Evolutionary conservation across 2,113 vertebrate species (phyloP).

Genomic region (Varanus komodoensis): DNA sequence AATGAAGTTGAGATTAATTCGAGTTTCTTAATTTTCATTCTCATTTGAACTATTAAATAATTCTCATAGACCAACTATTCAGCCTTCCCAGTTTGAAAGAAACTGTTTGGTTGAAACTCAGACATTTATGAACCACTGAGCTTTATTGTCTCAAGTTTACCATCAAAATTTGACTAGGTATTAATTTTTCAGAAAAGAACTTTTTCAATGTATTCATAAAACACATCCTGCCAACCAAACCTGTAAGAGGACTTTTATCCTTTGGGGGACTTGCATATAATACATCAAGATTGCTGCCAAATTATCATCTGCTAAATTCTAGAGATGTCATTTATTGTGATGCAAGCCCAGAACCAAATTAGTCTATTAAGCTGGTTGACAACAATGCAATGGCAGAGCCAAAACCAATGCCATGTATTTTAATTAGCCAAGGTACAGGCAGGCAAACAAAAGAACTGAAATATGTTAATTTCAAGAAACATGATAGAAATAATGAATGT

Average conservation of each 20-base stretch:
- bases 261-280: conserved; percentile 19
- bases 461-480: not conserved
- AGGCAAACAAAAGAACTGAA: conserved; percentile 2
- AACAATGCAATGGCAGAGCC: not conserved
- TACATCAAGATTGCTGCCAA: not conserved
- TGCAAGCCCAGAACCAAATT: conserved; percentile 29
- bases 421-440: not conserved
- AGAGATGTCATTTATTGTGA: conserved; percentile 30
- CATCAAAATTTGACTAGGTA: not conserved
- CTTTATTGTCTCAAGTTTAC: conserved; percentile 31
- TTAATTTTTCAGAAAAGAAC: conserved; percentile 16
- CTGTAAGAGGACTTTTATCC: conserved; percentile 24
- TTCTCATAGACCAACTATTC: not conserved
- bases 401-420: not conserved
- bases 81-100: not conserved
- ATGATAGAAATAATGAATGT: not conserved
- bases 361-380: not conserved
- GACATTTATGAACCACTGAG: not conserved
- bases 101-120: not conserved
- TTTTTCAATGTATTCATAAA: conserved; percentile 6
- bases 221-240: not conserved
- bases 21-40: conserved; percentile 31
- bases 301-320: not conserved
- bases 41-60: conserved; percentile 10
- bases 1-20: conserved; percentile 8